phyloP scores from a whole-genome alignment of 2,888 invertebrate species.

The Theretra japonica region DNA sequence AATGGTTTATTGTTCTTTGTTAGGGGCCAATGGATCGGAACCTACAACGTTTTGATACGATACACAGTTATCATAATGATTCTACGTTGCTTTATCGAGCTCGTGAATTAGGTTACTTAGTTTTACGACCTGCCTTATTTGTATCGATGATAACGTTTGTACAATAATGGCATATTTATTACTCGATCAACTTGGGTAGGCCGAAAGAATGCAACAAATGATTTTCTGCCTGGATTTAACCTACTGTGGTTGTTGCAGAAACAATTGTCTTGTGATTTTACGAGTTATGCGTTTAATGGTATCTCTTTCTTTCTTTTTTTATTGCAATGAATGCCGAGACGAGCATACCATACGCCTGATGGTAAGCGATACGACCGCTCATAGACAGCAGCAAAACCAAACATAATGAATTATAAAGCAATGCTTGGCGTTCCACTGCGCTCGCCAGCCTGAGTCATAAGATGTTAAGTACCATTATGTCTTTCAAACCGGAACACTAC shows the following conservation, averaged over 20 bases:
- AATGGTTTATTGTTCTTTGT: conserved; percentile 76
- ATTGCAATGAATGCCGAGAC: too few relatives aligned
- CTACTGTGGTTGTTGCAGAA: not conserved
- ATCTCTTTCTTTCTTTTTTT: too few relatives aligned
- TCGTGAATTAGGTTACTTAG: conserved; percentile 37
- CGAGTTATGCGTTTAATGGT: too few relatives aligned
- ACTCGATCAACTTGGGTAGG: not conserved
- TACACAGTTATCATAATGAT: conserved; percentile 54
- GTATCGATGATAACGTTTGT: conserved; percentile 33
- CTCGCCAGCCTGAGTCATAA: too few relatives aligned
- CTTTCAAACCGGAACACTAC: too few relatives aligned
- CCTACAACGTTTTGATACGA: conserved; percentile 58
- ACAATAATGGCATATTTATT: not conserved
- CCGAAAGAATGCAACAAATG: not conserved
- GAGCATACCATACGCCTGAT: too few relatives aligned
- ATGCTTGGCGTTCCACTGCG: too few relatives aligned
- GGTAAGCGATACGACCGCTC: too few relatives aligned
- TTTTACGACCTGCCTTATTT: conserved; percentile 26
- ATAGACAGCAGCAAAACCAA: too few relatives aligned
- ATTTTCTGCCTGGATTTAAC: not conserved
- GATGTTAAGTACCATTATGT: too few relatives aligned
- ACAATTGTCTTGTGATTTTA: not conserved
- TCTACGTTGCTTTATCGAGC: conserved; percentile 46
- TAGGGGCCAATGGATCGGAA: conserved; percentile 67
- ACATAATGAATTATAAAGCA: too few relatives aligned